Base-by-base conservation (phyloP, 2,888 invertebrate species). In the Cerastis leucographa region DNA sequence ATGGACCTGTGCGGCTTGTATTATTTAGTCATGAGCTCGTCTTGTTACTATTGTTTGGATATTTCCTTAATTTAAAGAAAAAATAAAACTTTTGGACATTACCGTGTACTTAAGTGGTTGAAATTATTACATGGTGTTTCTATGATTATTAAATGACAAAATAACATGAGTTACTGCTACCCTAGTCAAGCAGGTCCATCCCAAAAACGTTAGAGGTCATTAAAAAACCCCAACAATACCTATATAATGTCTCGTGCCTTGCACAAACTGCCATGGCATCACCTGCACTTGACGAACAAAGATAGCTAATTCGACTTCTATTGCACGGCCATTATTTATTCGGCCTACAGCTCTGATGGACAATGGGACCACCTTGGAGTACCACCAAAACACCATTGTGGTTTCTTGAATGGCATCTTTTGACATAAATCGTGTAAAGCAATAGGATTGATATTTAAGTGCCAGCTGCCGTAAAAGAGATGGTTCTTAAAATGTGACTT, bases 311-410 rank as follows among this genome's bases (percentile, higher is more conserved):
- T 94, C 91, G 91, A 90, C 89, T 92, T 91, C 89, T 90, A 94
- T 94, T 93, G 90, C 90, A 77, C 79, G 86, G 67, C 77, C 65
- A 86, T 87, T 87, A 84, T 75, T 82, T 67, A 35, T 17, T 81
- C 70, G 76, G 74, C 17, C 61, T 71, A 71, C 64, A 54, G 74
- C 19, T 12, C 11, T 56, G 62, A 64, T 72, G 87, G 76, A 91
- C 90, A 91, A 93, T 85, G 70, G 85, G 93, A 93, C 95, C 95
- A 94, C 94, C 94, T 91, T 87, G 90, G 85, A 91, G 90, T 83
- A 80, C 80, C 92, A 93, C 81, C 92, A 93, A 94, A 94, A 94
- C 79, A 80, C 85, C 61, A 89, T 92, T 93, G 92, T 93, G 90
- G 90, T 90, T 80, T 85, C 74, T 51, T 87, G 72, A 88, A 90